These are phyloP conservation scores for Ommatoiulus sabulosus DNA, from an alignment of 2,888 invertebrate species.

Conservation along the genomic window DNA sequence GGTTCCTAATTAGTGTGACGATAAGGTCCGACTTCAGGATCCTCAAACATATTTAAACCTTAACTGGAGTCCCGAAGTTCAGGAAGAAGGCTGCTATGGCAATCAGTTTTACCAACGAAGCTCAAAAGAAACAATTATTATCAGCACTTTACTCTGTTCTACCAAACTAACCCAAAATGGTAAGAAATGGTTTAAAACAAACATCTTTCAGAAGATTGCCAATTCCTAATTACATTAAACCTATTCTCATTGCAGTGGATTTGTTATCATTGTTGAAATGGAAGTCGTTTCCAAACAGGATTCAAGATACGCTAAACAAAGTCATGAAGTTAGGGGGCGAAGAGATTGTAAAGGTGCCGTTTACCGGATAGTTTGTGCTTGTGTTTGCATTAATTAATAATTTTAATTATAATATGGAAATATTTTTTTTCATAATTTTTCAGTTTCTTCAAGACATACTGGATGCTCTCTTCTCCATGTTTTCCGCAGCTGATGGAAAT, in stretches of 20 bases:
- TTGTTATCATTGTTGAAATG: slow-evolving; percentile 89
- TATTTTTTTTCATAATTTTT: neutral
- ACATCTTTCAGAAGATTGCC: too few relatives aligned
- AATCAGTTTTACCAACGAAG: slow-evolving; percentile 76
- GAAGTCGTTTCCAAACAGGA: slow-evolving; percentile 88
- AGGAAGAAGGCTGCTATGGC: slow-evolving; percentile 63
- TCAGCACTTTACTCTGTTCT: slow-evolving; percentile 88
- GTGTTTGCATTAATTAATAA: neutral
- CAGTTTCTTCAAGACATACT: slow-evolving; percentile 90
- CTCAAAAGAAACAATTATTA: slow-evolving; percentile 84
- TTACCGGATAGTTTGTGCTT: neutral
- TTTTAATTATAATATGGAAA: neutral
- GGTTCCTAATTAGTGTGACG: slow-evolving; percentile 76
- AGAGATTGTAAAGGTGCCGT: slow-evolving; percentile 81
- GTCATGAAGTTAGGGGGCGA: slow-evolving; percentile 86
- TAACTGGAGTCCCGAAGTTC: slow-evolving; percentile 59
- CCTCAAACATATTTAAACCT: slow-evolving; percentile 69
- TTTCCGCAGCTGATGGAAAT: slow-evolving; percentile 92
- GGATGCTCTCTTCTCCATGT: slow-evolving; percentile 92
- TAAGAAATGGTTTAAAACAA: slow-evolving; percentile 65
- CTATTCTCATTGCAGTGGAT: slow-evolving; percentile 75
- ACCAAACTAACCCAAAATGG: slow-evolving; percentile 97
- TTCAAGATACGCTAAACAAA: slow-evolving; percentile 85
- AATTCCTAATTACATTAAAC: neutral
- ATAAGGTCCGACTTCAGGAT: slow-evolving; percentile 76